These are phyloP conservation scores for Cephus pygmeus DNA, from an alignment of 2,888 invertebrate genomes.

Conservation along the genomic window DNA sequence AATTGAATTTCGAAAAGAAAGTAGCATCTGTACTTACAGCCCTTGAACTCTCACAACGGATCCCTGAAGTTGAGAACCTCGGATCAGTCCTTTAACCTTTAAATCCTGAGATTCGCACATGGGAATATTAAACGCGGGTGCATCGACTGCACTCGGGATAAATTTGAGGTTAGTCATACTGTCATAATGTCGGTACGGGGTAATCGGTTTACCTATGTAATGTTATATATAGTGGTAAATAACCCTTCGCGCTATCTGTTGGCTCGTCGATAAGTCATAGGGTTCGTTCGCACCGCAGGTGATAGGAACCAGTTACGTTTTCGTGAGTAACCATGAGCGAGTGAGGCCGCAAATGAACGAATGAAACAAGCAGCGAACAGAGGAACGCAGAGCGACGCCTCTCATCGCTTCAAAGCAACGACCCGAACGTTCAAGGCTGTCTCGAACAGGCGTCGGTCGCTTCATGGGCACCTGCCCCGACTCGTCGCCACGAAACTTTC, in stretches of 20 bases:
- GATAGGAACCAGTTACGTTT: slow-evolving; percentile 6
- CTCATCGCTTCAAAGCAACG: slow-evolving; percentile 50
- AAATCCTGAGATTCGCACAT: not conserved
- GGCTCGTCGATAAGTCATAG: not conserved
- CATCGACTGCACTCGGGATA: not conserved
- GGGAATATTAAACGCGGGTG: not conserved
- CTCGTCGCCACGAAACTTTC: slow-evolving; percentile 12
- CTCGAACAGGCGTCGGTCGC: slow-evolving; percentile 29
- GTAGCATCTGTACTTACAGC: not conserved
- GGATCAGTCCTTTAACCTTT: not conserved
- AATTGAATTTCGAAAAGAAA: not conserved
- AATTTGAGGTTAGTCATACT: not conserved
- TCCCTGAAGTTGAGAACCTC: not conserved
- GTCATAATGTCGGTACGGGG: not conserved
- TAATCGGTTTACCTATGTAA: not conserved
- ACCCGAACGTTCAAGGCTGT: slow-evolving; percentile 54
- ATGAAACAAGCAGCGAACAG: not conserved
- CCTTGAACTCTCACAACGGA: not conserved
- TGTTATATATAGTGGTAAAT: not conserved
- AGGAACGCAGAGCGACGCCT: slow-evolving; percentile 40
- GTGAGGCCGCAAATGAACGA: not conserved
- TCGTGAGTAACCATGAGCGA: not conserved
- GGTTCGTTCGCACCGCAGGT: slow-evolving; percentile 11
- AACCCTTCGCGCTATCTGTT: not conserved
- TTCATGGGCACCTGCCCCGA: slow-evolving; percentile 42